A percentile compares a stretch with the other conserved stretches of the same genome.
Evolutionary conservation across 2,797 vertebrate genomes (phyloP).

Genomic region (Myripristis murdjan): DNA sequence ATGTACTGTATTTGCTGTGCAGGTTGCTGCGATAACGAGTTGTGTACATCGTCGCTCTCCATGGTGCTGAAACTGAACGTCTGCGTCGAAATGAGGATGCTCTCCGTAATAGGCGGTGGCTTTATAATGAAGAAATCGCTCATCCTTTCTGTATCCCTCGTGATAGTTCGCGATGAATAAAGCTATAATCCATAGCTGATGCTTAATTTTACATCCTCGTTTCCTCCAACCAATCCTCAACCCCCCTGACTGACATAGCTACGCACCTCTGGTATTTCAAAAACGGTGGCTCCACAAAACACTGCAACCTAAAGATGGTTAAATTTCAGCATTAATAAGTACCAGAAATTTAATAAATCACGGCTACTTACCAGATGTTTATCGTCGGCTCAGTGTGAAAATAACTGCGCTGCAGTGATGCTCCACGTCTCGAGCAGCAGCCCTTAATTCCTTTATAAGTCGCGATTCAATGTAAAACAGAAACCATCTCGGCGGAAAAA

Average conservation of each 20-base stretch:
- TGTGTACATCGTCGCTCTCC: slow-evolving; percentile 73
- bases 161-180: background rate
- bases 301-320: accelerated
- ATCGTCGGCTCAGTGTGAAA: slow-evolving; percentile 46
- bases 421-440: slow-evolving; percentile 38
- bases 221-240: background rate
- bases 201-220: background rate
- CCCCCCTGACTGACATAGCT: background rate
- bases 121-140: slow-evolving; percentile 5
- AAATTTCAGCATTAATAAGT: background rate
- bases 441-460: slow-evolving; percentile 52
- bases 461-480: slow-evolving; percentile 54
- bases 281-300: background rate
- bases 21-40: background rate
- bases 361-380: slow-evolving; percentile 74
- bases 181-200: no score
- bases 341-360: background rate
- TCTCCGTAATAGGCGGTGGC: slow-evolving; percentile 65
- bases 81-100: slow-evolving; percentile 49
- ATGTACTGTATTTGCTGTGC: background rate
- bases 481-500: slow-evolving; percentile 66
- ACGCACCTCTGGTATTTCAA: slow-evolving; percentile 22
- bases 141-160: background rate
- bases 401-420: slow-evolving; percentile 58
- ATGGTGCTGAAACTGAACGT: slow-evolving; percentile 77